A percentile compares a stretch with the other conserved stretches of the same genome.
phyloP scores from a whole-genome alignment of 2,888 invertebrate species.

The Pandemis cinnamomeana region DNA sequence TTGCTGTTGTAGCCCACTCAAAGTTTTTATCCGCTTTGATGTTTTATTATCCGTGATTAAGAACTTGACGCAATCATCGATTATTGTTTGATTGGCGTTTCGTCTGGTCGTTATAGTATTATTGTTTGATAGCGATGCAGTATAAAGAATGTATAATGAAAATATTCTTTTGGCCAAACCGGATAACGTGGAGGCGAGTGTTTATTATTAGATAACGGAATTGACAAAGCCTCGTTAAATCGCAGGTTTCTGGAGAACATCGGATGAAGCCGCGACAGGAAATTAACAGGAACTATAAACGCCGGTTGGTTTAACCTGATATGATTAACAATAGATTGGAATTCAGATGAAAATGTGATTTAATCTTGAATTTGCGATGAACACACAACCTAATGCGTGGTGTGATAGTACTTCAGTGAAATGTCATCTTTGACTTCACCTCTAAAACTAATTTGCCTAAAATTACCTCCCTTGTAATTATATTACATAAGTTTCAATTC shows the following conservation, averaged over 20 bases:
- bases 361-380: too few species aligned
- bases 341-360: not conserved
- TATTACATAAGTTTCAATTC: not conserved
- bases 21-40: conserved; percentile 23
- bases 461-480: not conserved
- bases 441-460: not conserved
- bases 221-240: not conserved
- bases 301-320: not conserved
- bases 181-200: not conserved
- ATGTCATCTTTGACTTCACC: too few species aligned
- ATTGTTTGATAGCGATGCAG: not conserved
- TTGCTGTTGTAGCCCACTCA: conserved; percentile 29
- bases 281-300: conserved; percentile 14
- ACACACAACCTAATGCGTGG: too few species aligned
- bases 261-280: not conserved
- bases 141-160: not conserved
- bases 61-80: conserved; percentile 17
- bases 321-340: not conserved
- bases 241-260: not conserved
- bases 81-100: conserved; percentile 17
- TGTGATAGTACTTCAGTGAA: too few species aligned
- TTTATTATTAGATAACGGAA: conserved; percentile 1
- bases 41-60: conserved; percentile 10
- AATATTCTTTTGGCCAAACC: not conserved
- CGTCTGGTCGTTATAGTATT: not conserved